Conservation (phyloP, 2,888 invertebrate genomes). For the Mesoligia furuncula region DNA sequence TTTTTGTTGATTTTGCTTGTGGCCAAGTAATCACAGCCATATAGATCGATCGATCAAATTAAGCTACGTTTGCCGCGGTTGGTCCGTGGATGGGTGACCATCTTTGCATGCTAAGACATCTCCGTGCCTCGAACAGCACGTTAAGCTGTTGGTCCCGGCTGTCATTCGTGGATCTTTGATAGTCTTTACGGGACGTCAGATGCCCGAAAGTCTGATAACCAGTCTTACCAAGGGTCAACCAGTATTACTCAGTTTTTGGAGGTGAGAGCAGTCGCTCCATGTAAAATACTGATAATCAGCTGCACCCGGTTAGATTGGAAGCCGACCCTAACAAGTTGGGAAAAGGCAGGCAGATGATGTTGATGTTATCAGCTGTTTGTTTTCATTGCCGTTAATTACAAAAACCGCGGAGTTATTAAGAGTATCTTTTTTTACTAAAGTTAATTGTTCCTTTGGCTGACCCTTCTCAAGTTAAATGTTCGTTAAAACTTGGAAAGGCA, state of each 20-base stretch:
- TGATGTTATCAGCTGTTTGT: slow-evolving; percentile 23
- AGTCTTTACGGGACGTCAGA: not conserved
- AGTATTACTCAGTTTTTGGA: not conserved
- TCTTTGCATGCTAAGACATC: not conserved
- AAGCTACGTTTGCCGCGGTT: not conserved
- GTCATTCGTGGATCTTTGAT: not conserved
- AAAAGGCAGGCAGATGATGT: not conserved
- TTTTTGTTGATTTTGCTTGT: slow-evolving; percentile 21
- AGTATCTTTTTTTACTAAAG: slow-evolving; percentile 25
- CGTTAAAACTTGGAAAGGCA: slow-evolving; percentile 29
- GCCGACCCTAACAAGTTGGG: not conserved
- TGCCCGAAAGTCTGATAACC: not conserved
- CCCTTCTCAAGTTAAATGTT: slow-evolving; percentile 33
- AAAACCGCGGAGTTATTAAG: slow-evolving; percentile 14
- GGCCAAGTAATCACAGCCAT: too few species aligned
- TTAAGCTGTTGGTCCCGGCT: not conserved
- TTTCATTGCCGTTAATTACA: slow-evolving; percentile 28
- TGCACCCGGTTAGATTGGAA: not conserved
- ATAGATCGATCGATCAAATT: not conserved
- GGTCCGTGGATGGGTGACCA: not conserved
- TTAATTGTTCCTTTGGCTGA: slow-evolving; percentile 24
- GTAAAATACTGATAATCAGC: not conserved
- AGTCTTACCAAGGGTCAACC: not conserved
- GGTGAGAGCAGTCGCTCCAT: not conserved
- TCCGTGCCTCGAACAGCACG: not conserved